phyloP scores from a whole-genome alignment of 2,113 vertebrate genomes.

The Salvelinus fontinalis region DNA sequence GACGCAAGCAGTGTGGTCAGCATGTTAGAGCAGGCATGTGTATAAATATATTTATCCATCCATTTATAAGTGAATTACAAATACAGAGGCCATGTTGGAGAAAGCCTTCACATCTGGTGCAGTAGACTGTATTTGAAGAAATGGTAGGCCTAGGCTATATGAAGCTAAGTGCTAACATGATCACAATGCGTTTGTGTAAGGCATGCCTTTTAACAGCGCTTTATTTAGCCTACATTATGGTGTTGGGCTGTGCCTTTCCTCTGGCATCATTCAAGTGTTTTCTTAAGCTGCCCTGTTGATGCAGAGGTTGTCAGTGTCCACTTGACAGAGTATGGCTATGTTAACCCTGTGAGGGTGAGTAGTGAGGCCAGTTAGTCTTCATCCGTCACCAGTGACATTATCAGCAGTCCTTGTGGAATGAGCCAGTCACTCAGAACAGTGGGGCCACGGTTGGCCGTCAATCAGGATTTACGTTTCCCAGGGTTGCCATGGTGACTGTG shows the following conservation, averaged over 20 bases:
- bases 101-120: no score
- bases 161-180: no score
- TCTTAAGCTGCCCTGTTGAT: slow-evolving; percentile 48
- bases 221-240: no score
- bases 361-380: slow-evolving; percentile 50
- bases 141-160: no score
- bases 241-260: no score
- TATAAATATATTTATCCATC: no score
- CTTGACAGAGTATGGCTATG: slow-evolving; percentile 49
- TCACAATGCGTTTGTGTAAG: no score
- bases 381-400: slow-evolving; percentile 66
- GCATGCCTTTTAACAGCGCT: no score
- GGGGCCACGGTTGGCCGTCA: slow-evolving; percentile 64
- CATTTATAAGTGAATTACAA: no score
- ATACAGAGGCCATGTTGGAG: no score
- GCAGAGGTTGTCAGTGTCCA: slow-evolving; percentile 49
- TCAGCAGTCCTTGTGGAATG: slow-evolving; percentile 60
- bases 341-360: slow-evolving; percentile 45
- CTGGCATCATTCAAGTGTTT: background rate
- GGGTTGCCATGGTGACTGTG: slow-evolving; percentile 70
- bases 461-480: slow-evolving; percentile 69
- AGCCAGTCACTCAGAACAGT: slow-evolving; percentile 65
- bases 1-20: no score
- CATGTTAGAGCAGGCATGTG: background rate
- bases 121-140: no score